These are phyloP conservation scores for Ernsta delagoae DNA, from an alignment of 2,888 invertebrate genomes.

Conservation along the genomic window DNA sequence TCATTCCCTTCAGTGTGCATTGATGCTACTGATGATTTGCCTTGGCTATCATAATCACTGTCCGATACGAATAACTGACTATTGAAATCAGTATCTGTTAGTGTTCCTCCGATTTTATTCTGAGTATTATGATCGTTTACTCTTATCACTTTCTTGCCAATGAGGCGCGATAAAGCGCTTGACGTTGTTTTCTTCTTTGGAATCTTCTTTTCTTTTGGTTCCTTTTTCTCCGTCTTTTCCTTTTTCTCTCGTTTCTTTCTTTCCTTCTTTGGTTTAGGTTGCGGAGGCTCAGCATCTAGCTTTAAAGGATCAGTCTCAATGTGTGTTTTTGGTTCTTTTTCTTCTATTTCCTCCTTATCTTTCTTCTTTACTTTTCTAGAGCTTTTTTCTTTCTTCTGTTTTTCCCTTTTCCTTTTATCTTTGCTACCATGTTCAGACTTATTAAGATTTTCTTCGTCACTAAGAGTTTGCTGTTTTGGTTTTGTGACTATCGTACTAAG, in stretches of 20 bases:
- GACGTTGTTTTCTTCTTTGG: conserved; percentile 37
- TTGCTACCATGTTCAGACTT: conserved; percentile 50
- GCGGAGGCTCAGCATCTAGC: conserved; percentile 2
- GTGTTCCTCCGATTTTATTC: conserved; percentile 38
- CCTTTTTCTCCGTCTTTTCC: conserved; percentile 47
- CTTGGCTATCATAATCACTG: conserved; percentile 63
- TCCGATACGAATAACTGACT: conserved; percentile 47
- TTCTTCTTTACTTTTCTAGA: conserved; percentile 42
- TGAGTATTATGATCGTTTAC: conserved; percentile 41
- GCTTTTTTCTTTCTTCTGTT: conserved; percentile 48
- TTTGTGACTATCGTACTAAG: conserved; percentile 55
- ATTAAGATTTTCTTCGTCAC: conserved; percentile 63
- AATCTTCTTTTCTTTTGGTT: conserved; percentile 43
- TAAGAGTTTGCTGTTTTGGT: conserved; percentile 50
- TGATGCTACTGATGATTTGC: conserved; percentile 55
- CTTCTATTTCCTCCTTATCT: conserved; percentile 37
- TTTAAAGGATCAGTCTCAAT: conserved; percentile 7
- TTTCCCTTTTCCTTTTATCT: conserved; percentile 50
- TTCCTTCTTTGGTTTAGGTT: conserved; percentile 40
- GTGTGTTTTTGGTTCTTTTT: conserved; percentile 38
- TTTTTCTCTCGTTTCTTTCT: conserved; percentile 48
- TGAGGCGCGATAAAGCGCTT: conserved; percentile 56
- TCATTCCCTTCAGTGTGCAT: conserved; percentile 55
- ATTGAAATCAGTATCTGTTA: conserved; percentile 29
- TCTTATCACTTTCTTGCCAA: conserved; percentile 64